Percentiles rank a stretch among this genome's conserved stretches.
These are phyloP conservation scores for Jaculus jaculus DNA, from an alignment of 2,113 vertebrate species.

Conservation along the genomic window DNA sequence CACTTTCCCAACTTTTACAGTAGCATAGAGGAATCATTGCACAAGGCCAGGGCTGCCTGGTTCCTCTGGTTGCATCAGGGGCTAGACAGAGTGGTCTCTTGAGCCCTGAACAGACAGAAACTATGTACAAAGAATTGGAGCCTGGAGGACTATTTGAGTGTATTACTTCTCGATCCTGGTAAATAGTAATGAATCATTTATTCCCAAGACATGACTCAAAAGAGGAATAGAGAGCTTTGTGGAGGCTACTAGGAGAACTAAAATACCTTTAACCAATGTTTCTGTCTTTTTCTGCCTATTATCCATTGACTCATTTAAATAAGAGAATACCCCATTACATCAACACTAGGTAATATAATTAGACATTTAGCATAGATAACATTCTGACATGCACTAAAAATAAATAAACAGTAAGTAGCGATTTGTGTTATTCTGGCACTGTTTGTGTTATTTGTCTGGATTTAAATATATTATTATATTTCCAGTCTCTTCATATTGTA, in stretches of 20 bases:
- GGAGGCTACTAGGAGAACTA: background rate
- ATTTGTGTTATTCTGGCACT: background rate
- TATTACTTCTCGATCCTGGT: background rate
- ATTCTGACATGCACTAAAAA: background rate
- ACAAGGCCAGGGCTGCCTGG: background rate
- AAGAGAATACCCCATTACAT: background rate
- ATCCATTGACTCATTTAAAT: background rate
- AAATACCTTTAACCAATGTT: background rate
- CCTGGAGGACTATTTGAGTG: background rate
- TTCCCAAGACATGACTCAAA: background rate
- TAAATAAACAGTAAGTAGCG: background rate
- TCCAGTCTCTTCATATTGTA: background rate
- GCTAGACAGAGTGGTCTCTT: too few species aligned
- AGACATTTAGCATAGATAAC: background rate
- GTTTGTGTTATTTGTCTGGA: background rate
- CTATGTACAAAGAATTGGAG: background rate
- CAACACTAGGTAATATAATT: background rate
- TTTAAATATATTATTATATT: conserved; percentile 16
- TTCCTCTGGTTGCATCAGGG: background rate
- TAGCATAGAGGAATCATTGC: background rate
- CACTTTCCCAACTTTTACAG: background rate
- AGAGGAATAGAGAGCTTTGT: background rate
- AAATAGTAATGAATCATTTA: background rate
- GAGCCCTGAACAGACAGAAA: background rate
- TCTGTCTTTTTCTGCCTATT: background rate